These are phyloP conservation scores for Archivesica marissinica DNA, from an alignment of 1,140 invertebrate species.

Conservation along the genomic window DNA sequence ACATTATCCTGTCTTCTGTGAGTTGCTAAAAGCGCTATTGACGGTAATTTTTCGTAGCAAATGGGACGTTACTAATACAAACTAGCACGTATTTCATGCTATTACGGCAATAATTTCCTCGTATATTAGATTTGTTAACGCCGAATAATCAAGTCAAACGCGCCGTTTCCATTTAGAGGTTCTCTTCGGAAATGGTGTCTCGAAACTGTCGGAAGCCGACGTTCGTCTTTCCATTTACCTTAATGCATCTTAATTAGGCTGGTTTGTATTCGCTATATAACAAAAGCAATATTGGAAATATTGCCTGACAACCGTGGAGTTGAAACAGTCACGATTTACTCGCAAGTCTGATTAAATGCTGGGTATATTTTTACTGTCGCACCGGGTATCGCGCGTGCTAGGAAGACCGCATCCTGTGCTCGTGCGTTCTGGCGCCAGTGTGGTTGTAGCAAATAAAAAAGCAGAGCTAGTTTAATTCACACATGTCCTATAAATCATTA, in stretches of 20 bases:
- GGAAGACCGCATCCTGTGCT: constrained; percentile 41
- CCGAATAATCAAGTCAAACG: constrained; percentile 45
- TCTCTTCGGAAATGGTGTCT: constrained; percentile 42
- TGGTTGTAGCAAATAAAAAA: neutral
- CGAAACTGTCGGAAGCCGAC: constrained; percentile 39
- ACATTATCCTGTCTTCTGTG: constrained; percentile 22
- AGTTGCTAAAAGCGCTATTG: constrained; percentile 27
- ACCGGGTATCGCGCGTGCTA: constrained; percentile 57
- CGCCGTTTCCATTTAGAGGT: constrained; percentile 38
- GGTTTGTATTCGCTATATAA: constrained; percentile 11
- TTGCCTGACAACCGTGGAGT: constrained; percentile 59
- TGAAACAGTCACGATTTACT: constrained; percentile 41
- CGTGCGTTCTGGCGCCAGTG: constrained; percentile 37
- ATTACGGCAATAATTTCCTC: constrained; percentile 50
- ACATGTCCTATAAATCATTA: constrained; percentile 33
- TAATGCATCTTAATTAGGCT: constrained; percentile 59
- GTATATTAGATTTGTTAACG: constrained; percentile 63
- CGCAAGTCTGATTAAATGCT: constrained; percentile 57
- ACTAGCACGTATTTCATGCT: constrained; percentile 46
- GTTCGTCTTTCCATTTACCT: constrained; percentile 47
- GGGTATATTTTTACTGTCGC: constrained; percentile 63
- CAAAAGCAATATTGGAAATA: constrained; percentile 41
- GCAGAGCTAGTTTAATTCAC: constrained; percentile 41
- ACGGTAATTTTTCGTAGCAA: constrained; percentile 35
- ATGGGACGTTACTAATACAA: constrained; percentile 54